These are phyloP conservation scores for Macrosiphum euphorbiae DNA, from an alignment of 2,888 invertebrate species.

Conservation along the genomic window DNA sequence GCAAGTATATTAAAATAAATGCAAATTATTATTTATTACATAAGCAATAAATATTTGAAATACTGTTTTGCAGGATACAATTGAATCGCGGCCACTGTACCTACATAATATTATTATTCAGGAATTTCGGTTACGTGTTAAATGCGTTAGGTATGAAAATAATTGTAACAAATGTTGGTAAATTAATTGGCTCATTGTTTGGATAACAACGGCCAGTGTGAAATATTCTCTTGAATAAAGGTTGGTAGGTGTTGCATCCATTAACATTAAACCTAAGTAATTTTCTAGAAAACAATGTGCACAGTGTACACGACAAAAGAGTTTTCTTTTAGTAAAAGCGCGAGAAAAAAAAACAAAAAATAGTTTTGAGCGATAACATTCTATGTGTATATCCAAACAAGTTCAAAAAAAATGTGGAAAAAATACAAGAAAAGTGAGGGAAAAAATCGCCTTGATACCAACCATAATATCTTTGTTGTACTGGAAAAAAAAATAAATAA, in stretches of 20 bases:
- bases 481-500: not conserved
- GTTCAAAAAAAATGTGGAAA: not conserved
- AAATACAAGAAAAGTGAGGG: not conserved
- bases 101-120: not conserved
- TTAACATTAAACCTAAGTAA: slow-evolving; percentile 17
- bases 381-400: not conserved
- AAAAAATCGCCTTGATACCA: not conserved
- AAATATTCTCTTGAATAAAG: not conserved
- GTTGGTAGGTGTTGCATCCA: not conserved
- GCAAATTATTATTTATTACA: not conserved
- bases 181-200: slow-evolving; percentile 44
- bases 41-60: not conserved
- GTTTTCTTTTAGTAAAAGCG: not conserved
- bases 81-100: not conserved
- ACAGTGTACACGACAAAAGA: not conserved
- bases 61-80: not conserved
- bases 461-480: not conserved
- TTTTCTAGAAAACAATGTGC: slow-evolving; percentile 27
- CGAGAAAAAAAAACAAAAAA: not conserved
- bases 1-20: not conserved
- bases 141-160: not conserved
- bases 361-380: not conserved
- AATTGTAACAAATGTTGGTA: not conserved
- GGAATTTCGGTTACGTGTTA: not conserved
- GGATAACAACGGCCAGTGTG: not conserved